A percentile compares a stretch with the other conserved stretches of the same genome.
Evolutionary conservation across 2,797 vertebrate genomes (phyloP).

Genomic region (Poeciliopsis turneri): DNA sequence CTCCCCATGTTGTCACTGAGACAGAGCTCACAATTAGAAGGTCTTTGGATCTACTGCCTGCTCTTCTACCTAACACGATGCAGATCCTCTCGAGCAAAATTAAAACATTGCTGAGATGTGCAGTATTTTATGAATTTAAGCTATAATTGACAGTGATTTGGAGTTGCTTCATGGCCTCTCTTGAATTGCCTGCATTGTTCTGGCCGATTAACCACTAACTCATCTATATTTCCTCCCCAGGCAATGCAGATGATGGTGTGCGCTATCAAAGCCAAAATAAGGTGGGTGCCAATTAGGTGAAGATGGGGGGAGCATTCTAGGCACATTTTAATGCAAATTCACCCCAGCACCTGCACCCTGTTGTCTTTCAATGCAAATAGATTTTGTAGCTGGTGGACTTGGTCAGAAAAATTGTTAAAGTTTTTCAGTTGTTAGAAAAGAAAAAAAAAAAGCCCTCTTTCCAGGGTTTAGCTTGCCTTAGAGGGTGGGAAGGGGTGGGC

Average conservation of each 20-base stretch:
- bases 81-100: slow-evolving; percentile 27
- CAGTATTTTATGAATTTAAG: slow-evolving; percentile 63
- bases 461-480: slow-evolving; percentile 20
- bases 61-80: slow-evolving; percentile 55
- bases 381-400: slow-evolving; percentile 55
- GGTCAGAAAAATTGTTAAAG: slow-evolving; percentile 62
- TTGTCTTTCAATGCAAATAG: slow-evolving; percentile 67
- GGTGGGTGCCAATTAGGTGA: slow-evolving; percentile 74
- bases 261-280: slow-evolving; percentile 79
- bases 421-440: slow-evolving; percentile 58
- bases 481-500: slow-evolving; percentile 6
- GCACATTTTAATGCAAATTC: slow-evolving; percentile 74
- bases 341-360: slow-evolving; percentile 63
- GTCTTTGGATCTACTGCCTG: slow-evolving; percentile 65
- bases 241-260: slow-evolving; percentile 75
- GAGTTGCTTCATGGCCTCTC: slow-evolving; percentile 62
- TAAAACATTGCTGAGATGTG: slow-evolving; percentile 42
- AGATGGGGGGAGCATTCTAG: slow-evolving; percentile 51
- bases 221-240: slow-evolving; percentile 79
- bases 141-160: slow-evolving; percentile 73
- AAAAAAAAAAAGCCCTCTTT: slow-evolving; percentile 39
- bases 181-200: slow-evolving; percentile 65
- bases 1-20: slow-evolving; percentile 64
- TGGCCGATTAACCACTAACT: slow-evolving; percentile 79
- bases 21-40: slow-evolving; percentile 76